Conservation (phyloP, 1,140 invertebrate species). For the Drosophila ohnishii region DNA sequence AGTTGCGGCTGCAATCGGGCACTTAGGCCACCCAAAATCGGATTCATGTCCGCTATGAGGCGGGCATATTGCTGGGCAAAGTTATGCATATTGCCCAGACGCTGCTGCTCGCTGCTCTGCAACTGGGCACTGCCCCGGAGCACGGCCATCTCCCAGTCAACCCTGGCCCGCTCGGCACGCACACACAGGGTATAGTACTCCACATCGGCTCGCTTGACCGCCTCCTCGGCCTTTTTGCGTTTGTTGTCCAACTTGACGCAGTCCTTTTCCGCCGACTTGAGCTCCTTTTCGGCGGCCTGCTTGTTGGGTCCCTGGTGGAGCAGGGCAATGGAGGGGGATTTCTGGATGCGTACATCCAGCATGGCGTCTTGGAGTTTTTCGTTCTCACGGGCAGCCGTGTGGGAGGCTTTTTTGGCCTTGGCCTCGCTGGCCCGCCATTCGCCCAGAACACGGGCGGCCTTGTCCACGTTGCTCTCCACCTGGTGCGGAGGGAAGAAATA, state of each 20-base stretch:
- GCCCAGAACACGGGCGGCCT: constrained; percentile 90
- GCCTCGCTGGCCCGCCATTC: constrained; percentile 93
- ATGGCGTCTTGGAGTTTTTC: constrained; percentile 93
- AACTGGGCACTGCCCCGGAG: constrained; percentile 90
- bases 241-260: constrained; percentile 92
- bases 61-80: constrained; percentile 91
- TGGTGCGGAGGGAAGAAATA: constrained; percentile 37
- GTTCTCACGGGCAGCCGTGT: constrained; percentile 91
- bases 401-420: constrained; percentile 94
- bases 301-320: constrained; percentile 82
- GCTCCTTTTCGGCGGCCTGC: constrained; percentile 78
- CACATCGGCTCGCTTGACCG: constrained; percentile 94
- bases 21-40: constrained; percentile 86
- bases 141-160: constrained; percentile 96
- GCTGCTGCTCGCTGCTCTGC: constrained; percentile 94
- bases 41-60: constrained; percentile 89
- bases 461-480: constrained; percentile 93
- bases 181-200: constrained; percentile 96
- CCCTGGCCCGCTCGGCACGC: constrained; percentile 92
- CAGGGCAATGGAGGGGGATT: constrained; percentile 83
- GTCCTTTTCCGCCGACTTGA: constrained; percentile 84
- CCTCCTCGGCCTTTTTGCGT: constrained; percentile 94
- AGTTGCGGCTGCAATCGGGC: constrained; percentile 68
- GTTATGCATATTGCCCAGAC: constrained; percentile 91
- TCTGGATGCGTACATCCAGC: constrained; percentile 84